Evolutionary conservation across 2,888 invertebrate species (phyloP).

Genomic region (Leucophenga montana): DNA sequence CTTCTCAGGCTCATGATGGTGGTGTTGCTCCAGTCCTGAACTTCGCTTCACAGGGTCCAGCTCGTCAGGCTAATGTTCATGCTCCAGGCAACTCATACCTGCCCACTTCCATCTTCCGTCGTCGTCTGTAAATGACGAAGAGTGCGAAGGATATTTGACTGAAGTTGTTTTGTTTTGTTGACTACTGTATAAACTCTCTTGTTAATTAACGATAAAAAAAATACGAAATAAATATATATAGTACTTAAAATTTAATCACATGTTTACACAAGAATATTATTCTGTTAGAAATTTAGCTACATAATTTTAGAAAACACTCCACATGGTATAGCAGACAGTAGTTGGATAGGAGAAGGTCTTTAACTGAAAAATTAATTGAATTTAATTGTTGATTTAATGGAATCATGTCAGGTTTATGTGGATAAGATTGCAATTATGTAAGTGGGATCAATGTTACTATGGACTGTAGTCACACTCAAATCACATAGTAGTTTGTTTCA

Average conservation of each 20-base stretch:
- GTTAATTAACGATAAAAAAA: constrained; percentile 1
- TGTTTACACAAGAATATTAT: too few species aligned
- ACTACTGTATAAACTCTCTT: constrained; percentile 49
- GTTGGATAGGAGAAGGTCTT: too few species aligned
- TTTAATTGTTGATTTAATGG: too few species aligned
- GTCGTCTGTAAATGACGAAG: constrained; percentile 47
- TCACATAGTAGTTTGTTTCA: too few species aligned
- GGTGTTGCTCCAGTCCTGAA: constrained; percentile 63
- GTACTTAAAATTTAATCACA: background rate
- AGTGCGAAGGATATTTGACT: constrained; percentile 2
- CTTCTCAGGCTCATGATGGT: constrained; percentile 56
- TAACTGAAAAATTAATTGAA: too few species aligned
- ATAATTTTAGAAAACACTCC: too few species aligned
- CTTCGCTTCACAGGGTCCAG: constrained; percentile 57
- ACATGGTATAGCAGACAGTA: too few species aligned
- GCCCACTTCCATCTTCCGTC: constrained; percentile 61
- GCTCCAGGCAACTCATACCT: constrained; percentile 59
- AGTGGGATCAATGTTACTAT: too few species aligned
- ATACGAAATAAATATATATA: background rate
- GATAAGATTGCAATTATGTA: too few species aligned
- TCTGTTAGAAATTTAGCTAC: too few species aligned
- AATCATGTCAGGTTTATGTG: too few species aligned
- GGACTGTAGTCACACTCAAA: too few species aligned
- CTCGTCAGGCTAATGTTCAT: constrained; percentile 47
- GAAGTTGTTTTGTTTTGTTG: constrained; percentile 44